These are phyloP conservation scores for Pocota personata DNA, from an alignment of 2,888 invertebrate genomes.

Conservation along the genomic window DNA sequence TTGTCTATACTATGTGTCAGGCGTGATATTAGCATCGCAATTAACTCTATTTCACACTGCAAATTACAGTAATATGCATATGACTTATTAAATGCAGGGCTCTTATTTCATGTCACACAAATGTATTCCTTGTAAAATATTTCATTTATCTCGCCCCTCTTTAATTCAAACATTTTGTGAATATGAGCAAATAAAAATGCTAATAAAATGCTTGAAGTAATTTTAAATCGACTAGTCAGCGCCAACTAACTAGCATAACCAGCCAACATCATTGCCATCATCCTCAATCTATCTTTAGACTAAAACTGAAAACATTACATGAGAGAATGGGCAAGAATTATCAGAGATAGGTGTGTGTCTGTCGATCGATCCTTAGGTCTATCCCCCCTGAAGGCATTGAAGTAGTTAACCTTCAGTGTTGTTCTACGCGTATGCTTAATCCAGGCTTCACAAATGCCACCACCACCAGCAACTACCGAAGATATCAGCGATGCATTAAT, in stretches of 20 bases:
- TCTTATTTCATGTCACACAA: background rate
- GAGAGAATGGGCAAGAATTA: constrained; percentile 29
- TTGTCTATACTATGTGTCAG: no score
- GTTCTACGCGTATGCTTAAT: constrained; percentile 46
- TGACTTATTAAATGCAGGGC: background rate
- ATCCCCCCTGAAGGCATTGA: constrained; percentile 21
- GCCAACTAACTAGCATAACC: constrained; percentile 27
- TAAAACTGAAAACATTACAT: constrained; percentile 33
- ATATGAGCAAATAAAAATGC: background rate
- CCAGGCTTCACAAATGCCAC: constrained; percentile 34
- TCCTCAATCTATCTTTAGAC: constrained; percentile 57
- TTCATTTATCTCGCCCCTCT: background rate
- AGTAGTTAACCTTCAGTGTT: constrained; percentile 61
- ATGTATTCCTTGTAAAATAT: background rate
- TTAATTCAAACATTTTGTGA: no score
- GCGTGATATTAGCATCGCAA: no score
- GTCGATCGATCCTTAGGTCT: constrained; percentile 2
- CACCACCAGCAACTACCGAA: constrained; percentile 16
- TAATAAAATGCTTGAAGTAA: constrained; percentile 32
- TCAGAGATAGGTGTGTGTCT: constrained; percentile 25
- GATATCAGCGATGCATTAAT: constrained; percentile 68
- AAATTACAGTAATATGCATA: no score
- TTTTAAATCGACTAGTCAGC: constrained; percentile 36
- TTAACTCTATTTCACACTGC: no score
- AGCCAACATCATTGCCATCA: constrained; percentile 25